Percentiles rank a stretch among this genome's conserved stretches.
Evolutionary conservation across 2,797 vertebrate species (phyloP).

Genomic region (Cynopterus sphinx): DNA sequence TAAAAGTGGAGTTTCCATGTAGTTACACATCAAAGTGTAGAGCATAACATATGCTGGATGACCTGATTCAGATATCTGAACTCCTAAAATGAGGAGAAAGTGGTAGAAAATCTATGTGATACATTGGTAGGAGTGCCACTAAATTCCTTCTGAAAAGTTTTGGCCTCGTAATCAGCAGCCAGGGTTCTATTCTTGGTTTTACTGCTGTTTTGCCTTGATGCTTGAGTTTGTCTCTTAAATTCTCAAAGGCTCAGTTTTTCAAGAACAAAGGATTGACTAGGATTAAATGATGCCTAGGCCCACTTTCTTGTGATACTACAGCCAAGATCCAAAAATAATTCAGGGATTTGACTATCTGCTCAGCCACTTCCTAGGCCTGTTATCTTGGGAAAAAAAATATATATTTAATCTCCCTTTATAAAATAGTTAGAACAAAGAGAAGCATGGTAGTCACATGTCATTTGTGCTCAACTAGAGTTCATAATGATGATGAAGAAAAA

Average conservation of each 20-base stretch:
- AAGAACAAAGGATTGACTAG: background rate
- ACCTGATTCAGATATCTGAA: slow-evolving; percentile 64
- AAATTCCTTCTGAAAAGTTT: background rate
- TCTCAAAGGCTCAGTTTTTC: background rate
- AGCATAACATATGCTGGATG: background rate
- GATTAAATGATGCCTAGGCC: background rate
- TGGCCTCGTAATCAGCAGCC: background rate
- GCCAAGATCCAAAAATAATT: slow-evolving; percentile 1
- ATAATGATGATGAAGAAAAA: background rate
- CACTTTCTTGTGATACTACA: background rate
- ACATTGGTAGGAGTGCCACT: background rate
- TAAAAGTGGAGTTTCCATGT: slow-evolving; percentile 68
- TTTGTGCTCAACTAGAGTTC: background rate
- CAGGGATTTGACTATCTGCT: background rate
- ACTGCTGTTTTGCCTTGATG: background rate
- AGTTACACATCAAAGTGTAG: slow-evolving; percentile 31
- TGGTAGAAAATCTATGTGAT: slow-evolving; percentile 6
- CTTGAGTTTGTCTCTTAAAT: background rate
- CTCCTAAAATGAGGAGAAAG: slow-evolving; percentile 46
- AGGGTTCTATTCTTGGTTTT: background rate
- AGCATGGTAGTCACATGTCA: background rate
- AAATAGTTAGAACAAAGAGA: background rate
- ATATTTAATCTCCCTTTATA: background rate
- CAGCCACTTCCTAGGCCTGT: background rate
- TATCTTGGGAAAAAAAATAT: background rate